Base-by-base conservation (phyloP, 2,797 vertebrate genomes). In the Enteromius unitaeniatus region DNA sequence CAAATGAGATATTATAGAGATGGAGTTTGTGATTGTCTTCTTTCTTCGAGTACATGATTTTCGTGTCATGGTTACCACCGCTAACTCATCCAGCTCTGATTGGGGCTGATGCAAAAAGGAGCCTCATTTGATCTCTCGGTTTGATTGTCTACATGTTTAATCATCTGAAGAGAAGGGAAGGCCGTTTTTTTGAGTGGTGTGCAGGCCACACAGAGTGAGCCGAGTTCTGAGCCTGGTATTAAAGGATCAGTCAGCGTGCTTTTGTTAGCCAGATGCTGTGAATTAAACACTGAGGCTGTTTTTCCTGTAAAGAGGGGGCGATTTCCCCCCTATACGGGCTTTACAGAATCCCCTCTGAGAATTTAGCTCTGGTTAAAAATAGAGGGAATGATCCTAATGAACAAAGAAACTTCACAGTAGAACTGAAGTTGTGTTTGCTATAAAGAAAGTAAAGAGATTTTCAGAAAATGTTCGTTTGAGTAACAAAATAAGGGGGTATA, bases 241-340 rank as follows among this genome's bases (percentile, higher is more conserved):
- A 81, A 78, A 74, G 42, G 62, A 64, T 85, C 62, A 49, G 37
- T 86, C 68, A 19, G 65, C 34, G 37, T 82, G 65, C 49, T 80
- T 78, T 86, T 83, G 72, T 86, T 84, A 70, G 64, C 78, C 84
- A 83, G 40, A 84, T 84, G 79, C 79, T 82, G 72, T 81, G 79
- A 86, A 85, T 87, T 84, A 82, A 84, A 73, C 40, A 75, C 85
- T 51, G 72, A 40, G 51, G 69, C 86, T 58, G 76, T 73, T 79
- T 88, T 85, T 87, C 68, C 85, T 84, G 81, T 84, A 47, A 83
- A 82, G 47, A 77, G 79, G 69, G 60, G 49, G 21, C 0, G 11
- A 67, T 58, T 73, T 79, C 78, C 49, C 79, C 84, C 82, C 70
- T 40, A 23, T 69, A 67, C 34, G 40, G 83, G 40, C 55, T 82